Conservation (phyloP, 2,888 invertebrate species). For the Lutraria lutraria region DNA sequence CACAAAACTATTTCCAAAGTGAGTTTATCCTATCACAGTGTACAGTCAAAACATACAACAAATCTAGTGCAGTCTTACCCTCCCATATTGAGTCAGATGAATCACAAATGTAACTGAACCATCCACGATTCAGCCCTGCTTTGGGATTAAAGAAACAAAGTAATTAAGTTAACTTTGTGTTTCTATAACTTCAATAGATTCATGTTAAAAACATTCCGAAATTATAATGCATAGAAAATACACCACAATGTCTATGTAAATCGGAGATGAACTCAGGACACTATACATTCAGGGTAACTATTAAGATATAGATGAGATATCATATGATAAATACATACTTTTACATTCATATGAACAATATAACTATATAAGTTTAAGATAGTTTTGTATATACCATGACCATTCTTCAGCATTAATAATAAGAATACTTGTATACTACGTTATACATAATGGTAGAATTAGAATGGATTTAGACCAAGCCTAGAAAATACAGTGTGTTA, state of each 20-base stretch:
- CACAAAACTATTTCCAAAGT: background rate
- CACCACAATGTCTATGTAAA: too few species aligned
- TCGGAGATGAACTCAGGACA: too few species aligned
- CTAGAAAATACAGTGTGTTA: background rate
- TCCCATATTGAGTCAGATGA: constrained; percentile 33
- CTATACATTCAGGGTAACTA: too few species aligned
- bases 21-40: background rate
- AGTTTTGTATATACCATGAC: too few species aligned
- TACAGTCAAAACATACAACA: background rate
- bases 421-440: background rate
- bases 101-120: constrained; percentile 29
- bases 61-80: constrained; percentile 34
- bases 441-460: background rate
- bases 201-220: too few species aligned
- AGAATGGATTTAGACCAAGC: background rate
- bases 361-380: too few species aligned
- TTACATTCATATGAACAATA: too few species aligned
- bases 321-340: too few species aligned
- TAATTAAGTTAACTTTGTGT: background rate
- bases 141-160: background rate
- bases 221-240: too few species aligned
- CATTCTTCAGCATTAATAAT: too few species aligned
- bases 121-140: background rate
- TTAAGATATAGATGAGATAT: too few species aligned
- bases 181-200: too few species aligned